Percentiles rank a stretch among this genome's conserved stretches.
phyloP scores from a whole-genome alignment of 2,113 vertebrate genomes.

The Melanocharis versteri region DNA sequence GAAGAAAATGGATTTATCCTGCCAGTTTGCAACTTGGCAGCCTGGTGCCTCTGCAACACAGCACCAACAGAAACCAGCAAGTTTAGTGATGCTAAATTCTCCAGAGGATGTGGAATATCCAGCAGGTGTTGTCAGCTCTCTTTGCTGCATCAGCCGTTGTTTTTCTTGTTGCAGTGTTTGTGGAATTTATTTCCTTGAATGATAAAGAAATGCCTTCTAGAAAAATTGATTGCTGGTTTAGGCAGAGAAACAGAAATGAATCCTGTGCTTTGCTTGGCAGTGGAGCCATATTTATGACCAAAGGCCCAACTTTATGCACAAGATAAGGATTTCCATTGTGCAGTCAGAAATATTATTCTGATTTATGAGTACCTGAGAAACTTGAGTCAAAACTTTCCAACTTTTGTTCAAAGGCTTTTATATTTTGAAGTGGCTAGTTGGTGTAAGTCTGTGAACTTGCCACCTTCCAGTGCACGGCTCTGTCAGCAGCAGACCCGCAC shows the following conservation, averaged over 20 bases:
- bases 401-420: not conserved
- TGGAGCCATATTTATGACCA: not conserved
- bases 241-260: not conserved
- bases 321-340: not conserved
- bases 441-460: not conserved
- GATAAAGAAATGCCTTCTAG: not conserved
- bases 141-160: not conserved
- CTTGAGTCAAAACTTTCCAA: not conserved
- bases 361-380: not conserved
- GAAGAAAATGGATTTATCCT: not conserved
- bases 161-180: not conserved
- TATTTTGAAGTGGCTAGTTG: not conserved
- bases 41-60: not conserved
- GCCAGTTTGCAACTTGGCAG: not conserved
- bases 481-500: not conserved
- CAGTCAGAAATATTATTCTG: not conserved
- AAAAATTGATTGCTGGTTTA: not conserved
- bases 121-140: not conserved
- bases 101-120: rapidly evolving
- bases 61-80: not conserved
- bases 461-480: not conserved
- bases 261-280: not conserved
- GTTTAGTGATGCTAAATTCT: not conserved
- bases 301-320: not conserved
- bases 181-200: not conserved